phyloP scores from a whole-genome alignment of 1,140 invertebrate species.

The Drosophila lowei region DNA sequence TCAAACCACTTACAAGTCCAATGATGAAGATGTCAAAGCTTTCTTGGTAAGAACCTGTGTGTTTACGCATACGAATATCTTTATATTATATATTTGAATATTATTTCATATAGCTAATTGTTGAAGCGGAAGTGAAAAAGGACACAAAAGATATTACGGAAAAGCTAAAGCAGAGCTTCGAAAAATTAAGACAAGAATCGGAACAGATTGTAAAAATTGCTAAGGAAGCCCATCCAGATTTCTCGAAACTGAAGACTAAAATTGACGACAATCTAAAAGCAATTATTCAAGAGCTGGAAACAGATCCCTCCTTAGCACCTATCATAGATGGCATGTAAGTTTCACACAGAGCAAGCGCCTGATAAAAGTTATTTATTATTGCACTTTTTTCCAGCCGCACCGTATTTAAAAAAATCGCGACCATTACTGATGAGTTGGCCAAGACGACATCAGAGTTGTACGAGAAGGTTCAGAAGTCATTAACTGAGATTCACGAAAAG shows the following conservation, averaged over 20 bases:
- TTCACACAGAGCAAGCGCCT: background rate
- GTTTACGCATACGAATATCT: background rate
- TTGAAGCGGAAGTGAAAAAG: conserved; percentile 64
- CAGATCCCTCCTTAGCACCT: conserved; percentile 87
- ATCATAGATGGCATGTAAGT: conserved; percentile 85
- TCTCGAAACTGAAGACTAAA: conserved; percentile 85
- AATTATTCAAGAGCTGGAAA: conserved; percentile 86
- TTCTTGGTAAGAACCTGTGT: conserved; percentile 84
- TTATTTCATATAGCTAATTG: conserved; percentile 47
- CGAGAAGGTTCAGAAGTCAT: conserved; percentile 83
- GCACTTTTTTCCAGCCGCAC: conserved; percentile 42
- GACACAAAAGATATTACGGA: conserved; percentile 81
- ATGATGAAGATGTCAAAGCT: conserved; percentile 86
- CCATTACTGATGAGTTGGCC: conserved; percentile 83
- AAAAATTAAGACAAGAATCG: conserved; percentile 79
- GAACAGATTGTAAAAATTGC: conserved; percentile 83
- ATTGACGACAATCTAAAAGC: conserved; percentile 86
- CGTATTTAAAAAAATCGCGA: conserved; percentile 76
- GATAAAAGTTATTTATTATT: background rate
- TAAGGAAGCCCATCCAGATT: conserved; percentile 86
- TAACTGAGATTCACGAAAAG: conserved; percentile 78
- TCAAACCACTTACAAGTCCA: conserved; percentile 86
- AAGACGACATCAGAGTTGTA: conserved; percentile 84
- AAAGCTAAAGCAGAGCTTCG: conserved; percentile 78
- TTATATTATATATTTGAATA: background rate